A percentile compares a stretch with the other conserved stretches of the same genome.
phyloP scores from a whole-genome alignment of 1,140 invertebrate genomes.

The Trichoplusia ni region DNA sequence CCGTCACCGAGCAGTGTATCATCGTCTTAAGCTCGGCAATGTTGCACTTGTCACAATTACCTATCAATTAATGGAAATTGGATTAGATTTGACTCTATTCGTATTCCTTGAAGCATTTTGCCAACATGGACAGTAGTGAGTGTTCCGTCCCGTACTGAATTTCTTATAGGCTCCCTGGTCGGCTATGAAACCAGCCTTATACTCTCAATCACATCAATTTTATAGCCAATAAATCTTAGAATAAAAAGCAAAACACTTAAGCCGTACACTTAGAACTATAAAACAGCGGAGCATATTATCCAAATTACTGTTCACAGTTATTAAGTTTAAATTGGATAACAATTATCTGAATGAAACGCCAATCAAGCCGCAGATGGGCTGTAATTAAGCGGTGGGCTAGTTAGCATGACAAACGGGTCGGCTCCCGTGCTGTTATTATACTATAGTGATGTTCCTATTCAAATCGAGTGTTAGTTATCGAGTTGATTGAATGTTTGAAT shows the following conservation, averaged over 20 bases:
- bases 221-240: neutral
- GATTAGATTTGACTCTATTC: too few relatives aligned
- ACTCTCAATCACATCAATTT: constrained; percentile 1
- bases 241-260: constrained; percentile 12
- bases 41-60: too few relatives aligned
- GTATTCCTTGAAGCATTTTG: too few relatives aligned
- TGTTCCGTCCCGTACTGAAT: too few relatives aligned
- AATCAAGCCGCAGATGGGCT: constrained; percentile 40
- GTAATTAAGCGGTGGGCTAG: constrained; percentile 42
- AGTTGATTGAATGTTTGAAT: neutral
- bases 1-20: too few relatives aligned
- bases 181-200: neutral
- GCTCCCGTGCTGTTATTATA: constrained; percentile 25
- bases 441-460: neutral
- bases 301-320: constrained; percentile 29
- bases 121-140: too few relatives aligned
- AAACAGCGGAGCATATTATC: constrained; percentile 16
- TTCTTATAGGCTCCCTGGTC: too few relatives aligned
- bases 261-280: neutral
- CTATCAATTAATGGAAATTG: too few relatives aligned
- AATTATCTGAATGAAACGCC: constrained; percentile 47
- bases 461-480: neutral
- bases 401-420: constrained; percentile 45
- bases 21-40: too few relatives aligned
- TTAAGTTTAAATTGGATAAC: constrained; percentile 43